These are phyloP conservation scores for Schizothorax lantsangensis DNA, from an alignment of 2,797 vertebrate genomes.

Conservation along the genomic window DNA sequence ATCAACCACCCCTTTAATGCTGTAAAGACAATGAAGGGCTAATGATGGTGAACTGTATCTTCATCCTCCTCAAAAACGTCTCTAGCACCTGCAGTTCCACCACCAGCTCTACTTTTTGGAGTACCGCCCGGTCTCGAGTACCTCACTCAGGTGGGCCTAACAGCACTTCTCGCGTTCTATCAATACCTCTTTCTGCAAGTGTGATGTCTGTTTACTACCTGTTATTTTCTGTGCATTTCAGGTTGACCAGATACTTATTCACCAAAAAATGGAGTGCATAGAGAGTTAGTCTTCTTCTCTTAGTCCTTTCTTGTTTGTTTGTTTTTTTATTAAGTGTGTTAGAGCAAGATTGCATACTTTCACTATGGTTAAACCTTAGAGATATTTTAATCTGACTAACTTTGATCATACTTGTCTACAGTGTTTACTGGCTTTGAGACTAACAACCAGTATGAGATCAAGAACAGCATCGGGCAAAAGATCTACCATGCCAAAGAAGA, in stretches of 20 bases:
- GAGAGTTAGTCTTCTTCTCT: conserved; percentile 76
- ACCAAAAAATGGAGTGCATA: conserved; percentile 85
- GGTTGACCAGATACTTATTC: conserved; percentile 88
- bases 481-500: conserved; percentile 87
- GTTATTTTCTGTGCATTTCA: conserved; percentile 61
- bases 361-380: not conserved
- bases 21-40: too few species aligned
- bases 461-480: conserved; percentile 84
- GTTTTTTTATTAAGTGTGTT: conserved; percentile 4
- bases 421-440: conserved; percentile 85
- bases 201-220: not conserved
- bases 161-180: not conserved
- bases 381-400: not conserved
- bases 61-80: conserved; percentile 45
- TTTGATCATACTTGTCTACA: conserved; percentile 58
- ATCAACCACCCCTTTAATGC: too few species aligned
- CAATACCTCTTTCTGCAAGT: not conserved
- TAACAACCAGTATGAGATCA: conserved; percentile 87
- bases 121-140: conserved; percentile 85
- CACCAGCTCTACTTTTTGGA: conserved; percentile 63
- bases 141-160: conserved; percentile 79
- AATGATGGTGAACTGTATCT: not conserved
- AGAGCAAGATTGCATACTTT: not conserved
- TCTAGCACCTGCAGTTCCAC: conserved; percentile 3
- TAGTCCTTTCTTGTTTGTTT: not conserved